Evolutionary conservation across 1,140 invertebrate genomes (phyloP).

Genomic region (Philotrypesis tridentata): DNA sequence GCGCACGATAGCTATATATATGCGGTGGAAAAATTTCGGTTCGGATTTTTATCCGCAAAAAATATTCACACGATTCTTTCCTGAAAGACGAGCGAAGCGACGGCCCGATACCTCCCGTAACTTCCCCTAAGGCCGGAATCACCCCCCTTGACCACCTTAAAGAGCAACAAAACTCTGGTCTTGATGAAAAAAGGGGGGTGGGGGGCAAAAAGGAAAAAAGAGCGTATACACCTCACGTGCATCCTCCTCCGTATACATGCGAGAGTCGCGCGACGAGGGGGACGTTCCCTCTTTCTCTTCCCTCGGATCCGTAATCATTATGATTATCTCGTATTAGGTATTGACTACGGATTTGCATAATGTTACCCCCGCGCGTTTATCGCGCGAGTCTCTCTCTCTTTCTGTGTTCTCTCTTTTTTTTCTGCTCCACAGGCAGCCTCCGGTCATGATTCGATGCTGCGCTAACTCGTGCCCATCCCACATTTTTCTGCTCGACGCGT

Average conservation of each 20-base stretch:
- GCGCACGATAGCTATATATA: too few relatives aligned
- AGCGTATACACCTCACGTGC: neutral
- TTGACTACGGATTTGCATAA: conserved; percentile 74
- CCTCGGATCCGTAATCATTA: conserved; percentile 67
- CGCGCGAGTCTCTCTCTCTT: conserved; percentile 50
- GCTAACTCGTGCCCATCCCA: conserved; percentile 18
- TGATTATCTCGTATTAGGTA: conserved; percentile 74
- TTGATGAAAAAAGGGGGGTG: neutral
- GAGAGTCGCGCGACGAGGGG: conserved; percentile 31
- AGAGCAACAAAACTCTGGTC: neutral
- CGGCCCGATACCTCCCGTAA: neutral
- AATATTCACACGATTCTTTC: neutral
- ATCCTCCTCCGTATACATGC: neutral
- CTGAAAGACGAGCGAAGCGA: too few relatives aligned
- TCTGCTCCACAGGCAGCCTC: conserved; percentile 24
- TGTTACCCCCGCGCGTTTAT: conserved; percentile 62
- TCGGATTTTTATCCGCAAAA: neutral
- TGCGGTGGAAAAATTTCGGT: neutral
- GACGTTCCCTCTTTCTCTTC: conserved; percentile 18
- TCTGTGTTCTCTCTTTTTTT: conserved; percentile 43
- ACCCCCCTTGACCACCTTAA: neutral
- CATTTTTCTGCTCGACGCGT: conserved; percentile 36
- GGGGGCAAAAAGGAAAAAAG: too few relatives aligned
- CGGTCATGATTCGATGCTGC: conserved; percentile 24
- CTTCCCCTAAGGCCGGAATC: neutral